Percentiles rank a stretch among this genome's conserved stretches.
These are phyloP conservation scores for Artibeus jamaicensis DNA, from an alignment of 2,797 vertebrate species.

Conservation along the genomic window DNA sequence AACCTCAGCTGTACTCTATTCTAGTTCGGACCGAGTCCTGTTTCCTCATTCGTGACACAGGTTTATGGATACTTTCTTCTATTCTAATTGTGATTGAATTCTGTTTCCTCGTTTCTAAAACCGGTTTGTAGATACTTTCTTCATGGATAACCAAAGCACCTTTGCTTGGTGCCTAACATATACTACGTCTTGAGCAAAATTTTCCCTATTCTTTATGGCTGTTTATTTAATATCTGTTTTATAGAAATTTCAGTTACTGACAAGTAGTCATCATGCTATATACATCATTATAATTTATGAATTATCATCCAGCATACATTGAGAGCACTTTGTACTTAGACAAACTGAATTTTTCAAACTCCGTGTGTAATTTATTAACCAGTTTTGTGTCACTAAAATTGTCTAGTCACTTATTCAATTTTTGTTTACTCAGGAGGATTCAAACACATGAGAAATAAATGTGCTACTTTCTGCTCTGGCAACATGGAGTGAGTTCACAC, in stretches of 20 bases:
- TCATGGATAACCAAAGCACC: not conserved
- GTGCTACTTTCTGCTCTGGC: conserved; percentile 38
- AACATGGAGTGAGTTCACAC: conserved; percentile 16
- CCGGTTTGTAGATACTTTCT: not conserved
- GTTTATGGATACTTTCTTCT: not conserved
- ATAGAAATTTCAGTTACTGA: conserved; percentile 24
- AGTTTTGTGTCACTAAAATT: conserved; percentile 40
- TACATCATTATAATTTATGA: conserved; percentile 35
- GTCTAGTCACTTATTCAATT: conserved; percentile 27
- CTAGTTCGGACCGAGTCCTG: not conserved
- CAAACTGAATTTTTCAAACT: conserved; percentile 9
- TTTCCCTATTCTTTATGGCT: not conserved
- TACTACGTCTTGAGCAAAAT: not conserved
- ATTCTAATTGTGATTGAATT: not conserved
- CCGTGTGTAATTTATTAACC: not conserved
- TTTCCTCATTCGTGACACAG: conserved; percentile 27
- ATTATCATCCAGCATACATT: not conserved
- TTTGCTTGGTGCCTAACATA: not conserved
- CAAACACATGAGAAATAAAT: conserved; percentile 32
- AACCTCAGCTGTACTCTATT: not conserved
- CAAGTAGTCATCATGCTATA: not conserved
- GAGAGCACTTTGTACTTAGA: not conserved
- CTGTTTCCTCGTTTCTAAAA: conserved; percentile 20
- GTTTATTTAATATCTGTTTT: conserved; percentile 9
- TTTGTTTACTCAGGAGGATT: conserved; percentile 39